Percentiles rank a stretch among this genome's conserved stretches.
Evolutionary conservation across 2,113 vertebrate species (phyloP).

Genomic region (Pseudopipra pipra): DNA sequence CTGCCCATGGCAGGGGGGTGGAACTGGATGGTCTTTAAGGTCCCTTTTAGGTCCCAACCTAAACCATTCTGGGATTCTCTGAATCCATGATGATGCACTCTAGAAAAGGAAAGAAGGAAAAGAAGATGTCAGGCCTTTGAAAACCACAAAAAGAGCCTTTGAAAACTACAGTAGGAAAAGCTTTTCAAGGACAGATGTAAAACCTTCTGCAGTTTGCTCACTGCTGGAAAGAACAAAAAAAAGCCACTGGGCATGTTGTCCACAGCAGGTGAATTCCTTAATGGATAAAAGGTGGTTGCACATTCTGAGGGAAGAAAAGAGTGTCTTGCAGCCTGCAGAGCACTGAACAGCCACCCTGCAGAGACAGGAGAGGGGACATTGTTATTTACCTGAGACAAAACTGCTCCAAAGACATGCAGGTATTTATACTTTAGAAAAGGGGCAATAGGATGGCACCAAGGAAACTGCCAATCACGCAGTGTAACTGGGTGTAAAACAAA

Average conservation of each 20-base stretch:
- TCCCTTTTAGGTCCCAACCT: no score
- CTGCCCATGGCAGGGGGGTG: background rate
- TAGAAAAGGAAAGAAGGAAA: background rate
- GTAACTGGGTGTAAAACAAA: background rate
- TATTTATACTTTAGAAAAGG: background rate
- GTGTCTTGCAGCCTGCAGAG: background rate
- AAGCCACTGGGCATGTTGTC: fast-evolving
- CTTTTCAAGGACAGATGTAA: background rate
- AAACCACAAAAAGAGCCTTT: background rate
- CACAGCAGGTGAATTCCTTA: background rate
- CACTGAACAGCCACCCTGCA: background rate
- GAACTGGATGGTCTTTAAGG: background rate
- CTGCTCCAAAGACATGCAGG: background rate
- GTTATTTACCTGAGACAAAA: background rate
- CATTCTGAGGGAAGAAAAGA: background rate
- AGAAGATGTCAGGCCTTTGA: background rate
- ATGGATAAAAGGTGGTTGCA: background rate
- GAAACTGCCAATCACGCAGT: fast-evolving
- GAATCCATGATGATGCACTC: background rate
- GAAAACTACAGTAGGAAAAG: background rate
- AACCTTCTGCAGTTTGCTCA: background rate
- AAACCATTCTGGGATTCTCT: background rate
- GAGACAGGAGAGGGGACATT: background rate
- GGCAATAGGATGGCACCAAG: background rate
- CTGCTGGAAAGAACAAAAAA: background rate